Percentiles rank a stretch among this genome's conserved stretches.
These are phyloP conservation scores for Pseudorectes ferrugineus DNA, from an alignment of 2,113 vertebrate species.

Conservation along the genomic window DNA sequence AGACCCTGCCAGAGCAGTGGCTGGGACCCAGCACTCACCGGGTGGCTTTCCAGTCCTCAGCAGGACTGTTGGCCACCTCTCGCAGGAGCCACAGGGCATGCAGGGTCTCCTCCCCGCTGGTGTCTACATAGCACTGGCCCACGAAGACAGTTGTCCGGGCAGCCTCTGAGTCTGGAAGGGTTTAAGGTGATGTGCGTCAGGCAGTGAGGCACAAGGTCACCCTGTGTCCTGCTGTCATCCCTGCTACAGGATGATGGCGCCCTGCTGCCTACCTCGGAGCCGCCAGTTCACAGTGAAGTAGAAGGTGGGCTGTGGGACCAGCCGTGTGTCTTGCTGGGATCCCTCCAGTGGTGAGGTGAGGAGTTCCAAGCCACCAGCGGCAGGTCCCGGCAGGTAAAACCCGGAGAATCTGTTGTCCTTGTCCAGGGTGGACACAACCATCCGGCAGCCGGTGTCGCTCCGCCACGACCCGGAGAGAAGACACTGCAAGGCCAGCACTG, in stretches of 20 bases:
- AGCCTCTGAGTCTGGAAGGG: not conserved
- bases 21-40: not conserved
- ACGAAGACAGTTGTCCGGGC: not conserved
- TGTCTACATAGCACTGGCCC: conserved; percentile 31
- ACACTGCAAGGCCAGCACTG: not conserved
- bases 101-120: not conserved
- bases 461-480: not conserved
- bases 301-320: not conserved
- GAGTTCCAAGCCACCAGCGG: fast-evolving
- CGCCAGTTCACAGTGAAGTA: not conserved
- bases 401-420: not conserved
- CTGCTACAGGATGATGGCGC: fast-evolving
- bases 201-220: fast-evolving
- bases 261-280: not conserved
- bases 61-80: fast-evolving
- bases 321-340: not conserved
- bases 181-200: not conserved
- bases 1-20: not conserved
- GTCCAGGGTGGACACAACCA: not conserved
- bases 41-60: not conserved
- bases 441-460: not conserved
- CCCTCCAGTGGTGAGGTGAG: not conserved
- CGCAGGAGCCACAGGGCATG: conserved; percentile 5
- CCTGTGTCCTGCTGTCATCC: not conserved
- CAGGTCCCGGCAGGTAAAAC: not conserved